phyloP scores from a whole-genome alignment of 2,888 invertebrate species.

The Aporophyla lueneburgensis region DNA sequence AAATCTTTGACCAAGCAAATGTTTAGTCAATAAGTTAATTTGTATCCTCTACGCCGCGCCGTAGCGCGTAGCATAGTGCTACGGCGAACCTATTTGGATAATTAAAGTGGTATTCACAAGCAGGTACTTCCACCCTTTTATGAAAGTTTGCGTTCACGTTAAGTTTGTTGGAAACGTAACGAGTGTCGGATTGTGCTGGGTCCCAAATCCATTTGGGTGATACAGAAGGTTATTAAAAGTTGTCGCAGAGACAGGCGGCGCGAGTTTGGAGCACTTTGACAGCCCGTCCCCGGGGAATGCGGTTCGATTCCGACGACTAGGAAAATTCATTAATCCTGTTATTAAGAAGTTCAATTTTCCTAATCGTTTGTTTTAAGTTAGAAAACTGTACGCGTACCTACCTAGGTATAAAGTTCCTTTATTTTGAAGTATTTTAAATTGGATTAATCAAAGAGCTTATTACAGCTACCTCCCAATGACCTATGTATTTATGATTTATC shows the following conservation, averaged over 20 bases:
- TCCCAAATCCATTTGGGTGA: slow-evolving; percentile 87
- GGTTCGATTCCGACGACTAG: slow-evolving; percentile 85
- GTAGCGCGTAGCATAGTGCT: slow-evolving; percentile 44
- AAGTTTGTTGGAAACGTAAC: slow-evolving; percentile 74
- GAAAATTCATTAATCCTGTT: slow-evolving; percentile 87
- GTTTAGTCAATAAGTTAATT: neutral
- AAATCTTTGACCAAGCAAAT: neutral
- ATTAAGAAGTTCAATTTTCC: slow-evolving; percentile 80
- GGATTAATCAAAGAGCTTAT: slow-evolving; percentile 6
- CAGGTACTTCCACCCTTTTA: slow-evolving; percentile 67
- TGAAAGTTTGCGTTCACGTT: slow-evolving; percentile 64
- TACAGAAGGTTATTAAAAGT: slow-evolving; percentile 89
- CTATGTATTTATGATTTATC: slow-evolving; percentile 40
- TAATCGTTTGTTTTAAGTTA: slow-evolving; percentile 71
- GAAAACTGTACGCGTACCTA: slow-evolving; percentile 39
- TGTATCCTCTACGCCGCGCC: slow-evolving; percentile 15
- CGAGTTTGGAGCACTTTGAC: slow-evolving; percentile 85
- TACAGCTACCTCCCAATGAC: slow-evolving; percentile 11
- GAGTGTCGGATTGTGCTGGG: slow-evolving; percentile 72
- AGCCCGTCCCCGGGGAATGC: slow-evolving; percentile 80
- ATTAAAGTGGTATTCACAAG: slow-evolving; percentile 44
- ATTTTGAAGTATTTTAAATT: slow-evolving; percentile 10
- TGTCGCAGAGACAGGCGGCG: slow-evolving; percentile 84
- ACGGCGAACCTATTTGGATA: slow-evolving; percentile 40
- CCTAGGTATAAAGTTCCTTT: slow-evolving; percentile 1